Conservation (phyloP, 23 tunicate genomes). For the Ascidia mentula region DNA sequence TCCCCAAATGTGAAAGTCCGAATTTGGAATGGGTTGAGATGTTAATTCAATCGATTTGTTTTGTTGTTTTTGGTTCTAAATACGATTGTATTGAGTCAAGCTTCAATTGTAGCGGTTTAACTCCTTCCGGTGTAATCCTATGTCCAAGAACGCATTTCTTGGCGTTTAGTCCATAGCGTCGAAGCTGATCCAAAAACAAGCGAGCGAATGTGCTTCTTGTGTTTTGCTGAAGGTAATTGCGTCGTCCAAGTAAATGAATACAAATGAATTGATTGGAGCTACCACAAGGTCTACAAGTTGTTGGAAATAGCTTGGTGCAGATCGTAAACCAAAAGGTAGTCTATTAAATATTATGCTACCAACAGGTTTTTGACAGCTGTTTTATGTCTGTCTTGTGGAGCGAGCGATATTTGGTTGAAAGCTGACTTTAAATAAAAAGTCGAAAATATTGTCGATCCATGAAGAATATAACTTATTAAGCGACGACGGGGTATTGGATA, state of each 20-base stretch:
- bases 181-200: background rate
- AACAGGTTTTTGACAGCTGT: background rate
- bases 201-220: background rate
- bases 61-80: conserved; percentile 1
- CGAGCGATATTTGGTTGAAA: background rate
- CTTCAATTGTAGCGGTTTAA: background rate
- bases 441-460: background rate
- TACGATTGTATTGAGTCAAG: background rate
- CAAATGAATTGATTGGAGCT: background rate
- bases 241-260: background rate
- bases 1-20: too few species aligned
- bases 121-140: background rate
- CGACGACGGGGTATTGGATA: background rate
- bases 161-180: background rate
- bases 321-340: background rate
- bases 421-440: background rate
- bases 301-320: background rate
- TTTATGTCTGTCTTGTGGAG: background rate
- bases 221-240: background rate
- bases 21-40: background rate
- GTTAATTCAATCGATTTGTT: background rate
- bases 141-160: conserved; percentile 16
- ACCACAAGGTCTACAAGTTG: background rate
- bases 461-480: background rate
- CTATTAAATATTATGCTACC: background rate